Conservation (phyloP, 2,113 vertebrate species). For the Platanista minor region DNA sequence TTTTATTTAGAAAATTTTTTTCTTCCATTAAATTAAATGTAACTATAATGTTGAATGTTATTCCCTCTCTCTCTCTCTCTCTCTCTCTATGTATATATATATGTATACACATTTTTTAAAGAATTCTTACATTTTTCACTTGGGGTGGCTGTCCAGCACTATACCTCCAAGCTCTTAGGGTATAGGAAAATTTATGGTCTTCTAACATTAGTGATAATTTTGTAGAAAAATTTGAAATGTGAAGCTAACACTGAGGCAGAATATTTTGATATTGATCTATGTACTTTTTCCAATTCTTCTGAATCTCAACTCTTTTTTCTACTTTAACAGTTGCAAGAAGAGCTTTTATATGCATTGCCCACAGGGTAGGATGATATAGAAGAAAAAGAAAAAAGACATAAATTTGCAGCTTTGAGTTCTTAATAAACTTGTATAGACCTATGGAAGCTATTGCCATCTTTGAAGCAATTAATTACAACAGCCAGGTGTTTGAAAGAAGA, state of each 20-base stretch:
- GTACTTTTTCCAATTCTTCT: neutral
- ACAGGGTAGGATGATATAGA: neutral
- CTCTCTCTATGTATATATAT: rapidly evolving
- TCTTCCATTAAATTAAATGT: neutral
- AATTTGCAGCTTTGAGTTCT: neutral
- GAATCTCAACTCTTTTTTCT: neutral
- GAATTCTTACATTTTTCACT: neutral
- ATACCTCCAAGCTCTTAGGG: neutral
- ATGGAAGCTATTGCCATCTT: neutral
- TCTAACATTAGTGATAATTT: neutral
- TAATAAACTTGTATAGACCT: neutral
- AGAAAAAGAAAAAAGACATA: neutral
- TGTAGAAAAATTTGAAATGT: neutral
- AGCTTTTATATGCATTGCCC: neutral
- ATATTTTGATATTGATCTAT: neutral
- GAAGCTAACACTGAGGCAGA: neutral
- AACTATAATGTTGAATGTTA: neutral
- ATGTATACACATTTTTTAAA: neutral
- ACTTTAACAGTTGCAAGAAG: neutral
- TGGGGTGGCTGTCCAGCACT: neutral
- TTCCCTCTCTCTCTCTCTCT: neutral
- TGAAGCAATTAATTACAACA: constrained; percentile 31
- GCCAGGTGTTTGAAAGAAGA: neutral
- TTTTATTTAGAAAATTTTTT: neutral
- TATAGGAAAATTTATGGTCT: neutral